These are phyloP conservation scores for Stylophora pistillata DNA, from an alignment of 64 coral and sea anemone genomes.

Conservation along the genomic window DNA sequence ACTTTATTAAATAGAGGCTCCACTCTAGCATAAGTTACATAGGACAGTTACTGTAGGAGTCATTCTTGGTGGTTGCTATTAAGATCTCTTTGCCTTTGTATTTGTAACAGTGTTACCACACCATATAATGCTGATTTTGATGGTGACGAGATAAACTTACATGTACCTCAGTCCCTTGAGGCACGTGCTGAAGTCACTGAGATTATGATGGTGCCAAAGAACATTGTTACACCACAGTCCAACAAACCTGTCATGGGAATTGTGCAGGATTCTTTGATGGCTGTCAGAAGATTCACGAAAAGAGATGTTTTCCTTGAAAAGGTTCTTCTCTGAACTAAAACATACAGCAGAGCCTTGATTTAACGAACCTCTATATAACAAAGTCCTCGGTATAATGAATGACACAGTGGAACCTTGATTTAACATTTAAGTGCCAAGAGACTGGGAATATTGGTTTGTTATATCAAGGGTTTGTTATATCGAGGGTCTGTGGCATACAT, in stretches of 20 bases:
- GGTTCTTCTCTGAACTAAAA: slow-evolving; percentile 40
- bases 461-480: too few relatives aligned
- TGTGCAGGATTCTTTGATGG: slow-evolving; percentile 94
- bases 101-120: slow-evolving; percentile 94
- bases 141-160: slow-evolving; percentile 98
- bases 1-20: too few relatives aligned
- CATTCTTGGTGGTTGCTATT: neutral
- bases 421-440: too few relatives aligned
- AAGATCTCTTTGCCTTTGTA: neutral
- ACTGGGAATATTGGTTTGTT: too few relatives aligned
- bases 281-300: slow-evolving; percentile 89
- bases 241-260: slow-evolving; percentile 99
- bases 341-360: too few relatives aligned
- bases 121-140: slow-evolving; percentile 99
- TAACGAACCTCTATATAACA: too few relatives aligned
- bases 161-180: slow-evolving; percentile 95
- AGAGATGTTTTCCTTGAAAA: slow-evolving; percentile 96
- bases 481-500: too few relatives aligned
- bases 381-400: too few relatives aligned
- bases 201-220: slow-evolving; percentile 97
- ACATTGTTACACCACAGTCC: slow-evolving; percentile 93
- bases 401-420: too few relatives aligned
- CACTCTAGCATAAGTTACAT: neutral
- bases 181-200: slow-evolving; percentile 89
- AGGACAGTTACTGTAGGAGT: neutral